Percentiles rank a stretch among this genome's conserved stretches.
phyloP scores from a whole-genome alignment of 2,797 vertebrate genomes.

The Coilia nasus region DNA sequence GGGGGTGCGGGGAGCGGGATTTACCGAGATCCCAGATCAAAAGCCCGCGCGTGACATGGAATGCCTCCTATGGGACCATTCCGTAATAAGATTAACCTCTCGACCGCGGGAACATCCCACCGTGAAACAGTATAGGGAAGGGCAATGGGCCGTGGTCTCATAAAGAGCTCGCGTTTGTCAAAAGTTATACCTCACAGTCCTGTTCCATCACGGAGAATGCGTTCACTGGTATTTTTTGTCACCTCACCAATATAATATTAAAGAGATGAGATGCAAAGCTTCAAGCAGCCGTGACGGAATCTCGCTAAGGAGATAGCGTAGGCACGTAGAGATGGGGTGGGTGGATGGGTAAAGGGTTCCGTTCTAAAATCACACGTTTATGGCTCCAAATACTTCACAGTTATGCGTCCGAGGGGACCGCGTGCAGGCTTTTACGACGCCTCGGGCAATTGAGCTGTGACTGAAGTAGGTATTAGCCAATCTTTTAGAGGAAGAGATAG shows the following conservation, averaged over 20 bases:
- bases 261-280: background rate
- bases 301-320: too few relatives aligned
- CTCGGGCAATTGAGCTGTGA: conserved; percentile 69
- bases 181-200: background rate
- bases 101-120: conserved; percentile 1
- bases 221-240: background rate
- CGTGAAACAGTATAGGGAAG: background rate
- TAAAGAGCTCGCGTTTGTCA: conserved; percentile 17
- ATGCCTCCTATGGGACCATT: background rate
- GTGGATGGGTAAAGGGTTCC: background rate
- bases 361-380: conserved; percentile 68
- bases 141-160: background rate
- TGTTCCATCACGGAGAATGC: background rate
- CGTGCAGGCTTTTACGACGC: conserved; percentile 66
- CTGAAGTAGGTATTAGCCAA: background rate
- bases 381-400: conserved; percentile 56
- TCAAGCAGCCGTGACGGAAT: background rate
- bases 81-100: conserved; percentile 19
- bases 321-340: too few relatives aligned
- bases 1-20: background rate
- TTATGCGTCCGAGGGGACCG: conserved; percentile 61
- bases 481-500: background rate
- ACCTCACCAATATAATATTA: background rate
- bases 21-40: background rate
- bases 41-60: background rate